Conservation (phyloP, 2,797 vertebrate species). For the Clamator glandarius region DNA sequence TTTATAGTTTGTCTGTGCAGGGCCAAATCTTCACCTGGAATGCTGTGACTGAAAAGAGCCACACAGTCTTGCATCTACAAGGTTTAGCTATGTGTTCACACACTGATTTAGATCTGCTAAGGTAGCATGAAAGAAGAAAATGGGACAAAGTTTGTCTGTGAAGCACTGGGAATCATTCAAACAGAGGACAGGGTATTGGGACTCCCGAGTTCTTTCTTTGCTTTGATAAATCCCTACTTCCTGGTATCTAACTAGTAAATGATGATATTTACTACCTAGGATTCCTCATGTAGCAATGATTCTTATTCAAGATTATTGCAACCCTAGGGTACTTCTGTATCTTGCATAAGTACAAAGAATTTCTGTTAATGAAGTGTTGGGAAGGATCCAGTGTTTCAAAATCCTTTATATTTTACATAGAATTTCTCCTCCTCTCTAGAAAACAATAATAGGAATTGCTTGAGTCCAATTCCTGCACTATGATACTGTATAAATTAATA, state of each 20-base stretch:
- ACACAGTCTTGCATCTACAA: neutral
- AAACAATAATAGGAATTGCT: neutral
- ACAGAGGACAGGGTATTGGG: neutral
- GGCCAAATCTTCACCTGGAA: neutral
- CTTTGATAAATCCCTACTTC: neutral
- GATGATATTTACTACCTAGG: neutral
- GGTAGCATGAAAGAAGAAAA: neutral
- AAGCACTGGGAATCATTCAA: neutral
- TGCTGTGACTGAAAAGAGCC: neutral
- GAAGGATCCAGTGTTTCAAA: neutral
- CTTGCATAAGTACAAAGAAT: neutral
- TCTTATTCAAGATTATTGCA: neutral
- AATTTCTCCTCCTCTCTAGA: neutral
- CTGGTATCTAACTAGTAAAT: neutral
- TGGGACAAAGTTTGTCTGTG: neutral
- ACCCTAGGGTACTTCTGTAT: neutral
- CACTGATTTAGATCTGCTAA: neutral
- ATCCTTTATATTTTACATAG: neutral
- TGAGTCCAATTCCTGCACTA: neutral
- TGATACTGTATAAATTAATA: neutral
- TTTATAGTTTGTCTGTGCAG: neutral
- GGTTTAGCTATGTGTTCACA: neutral
- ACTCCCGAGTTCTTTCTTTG: neutral
- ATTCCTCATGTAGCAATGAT: neutral
- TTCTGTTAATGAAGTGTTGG: neutral